Base-by-base conservation (phyloP, 2,797 vertebrate species). In the Gymnoscopelus braueri region DNA sequence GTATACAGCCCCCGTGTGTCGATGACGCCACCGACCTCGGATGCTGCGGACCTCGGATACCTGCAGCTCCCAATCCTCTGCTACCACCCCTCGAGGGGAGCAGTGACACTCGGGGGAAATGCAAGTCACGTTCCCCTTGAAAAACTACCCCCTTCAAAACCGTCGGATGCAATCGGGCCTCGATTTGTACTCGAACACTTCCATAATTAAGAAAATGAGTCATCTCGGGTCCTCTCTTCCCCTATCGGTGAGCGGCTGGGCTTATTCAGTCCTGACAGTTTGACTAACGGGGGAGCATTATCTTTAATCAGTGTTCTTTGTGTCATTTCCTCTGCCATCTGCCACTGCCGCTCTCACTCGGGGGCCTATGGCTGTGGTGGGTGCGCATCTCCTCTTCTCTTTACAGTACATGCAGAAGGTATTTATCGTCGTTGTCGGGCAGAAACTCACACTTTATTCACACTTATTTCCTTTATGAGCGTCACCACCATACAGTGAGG, bases 231-330 rank as follows among this genome's bases (percentile, higher is more conserved):
- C 67, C 55, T 72, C 71, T 76, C 71, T 85, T 68, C 24, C 48
- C 48, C 1, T 69, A 75, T 81, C 75, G 81, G 80, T 66, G 71
- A 78, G 81, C 77, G 78, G 63, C 74, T 50, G 60, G 72, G 81
- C 78, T 85, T 81, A 86, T 91, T 92, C 85, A 90, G 53, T 63
- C 73, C 84, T 60, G 81, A 86, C 69, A 81, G 70, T 87, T 82
- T 85, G 85, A 93, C 85, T 87, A 90, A 90, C 84, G 80, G 88
- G 29, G 81, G 78, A 74, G 71, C 86, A 84, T 91, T 92, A 88
- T 89, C 83, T 89, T 88, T 85, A 93, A 93, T 94, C 92, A 93
- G 82, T 91, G 89, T 61, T 88, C 90, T 91, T 94, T 93, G 91
- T 93, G 86, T 78, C 63, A 77, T 89, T 91, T 92, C 91, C 84